Percentiles rank a stretch among this genome's conserved stretches.
These are phyloP conservation scores for Caenorhabditis afra DNA, from an alignment of 2,888 invertebrate genomes.

Conservation along the genomic window DNA sequence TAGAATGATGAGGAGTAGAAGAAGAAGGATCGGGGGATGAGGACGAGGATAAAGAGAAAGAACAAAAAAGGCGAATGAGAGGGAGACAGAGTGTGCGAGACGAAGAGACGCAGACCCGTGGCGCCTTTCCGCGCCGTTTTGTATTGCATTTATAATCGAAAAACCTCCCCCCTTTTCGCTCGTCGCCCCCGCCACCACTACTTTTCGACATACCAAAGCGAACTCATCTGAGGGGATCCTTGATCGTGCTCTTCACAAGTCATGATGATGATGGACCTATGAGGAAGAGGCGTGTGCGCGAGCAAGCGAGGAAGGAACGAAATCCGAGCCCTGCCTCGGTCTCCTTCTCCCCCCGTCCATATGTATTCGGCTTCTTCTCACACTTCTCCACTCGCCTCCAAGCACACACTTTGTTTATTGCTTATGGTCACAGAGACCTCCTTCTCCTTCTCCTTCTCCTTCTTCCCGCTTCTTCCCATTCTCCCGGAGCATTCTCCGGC, in stretches of 20 bases:
- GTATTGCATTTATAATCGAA: constrained; percentile 58
- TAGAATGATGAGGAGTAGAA: too few relatives aligned
- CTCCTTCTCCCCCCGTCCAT: constrained; percentile 1
- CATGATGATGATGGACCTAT: too few relatives aligned
- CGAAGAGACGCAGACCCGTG: constrained; percentile 27
- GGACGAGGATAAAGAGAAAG: too few relatives aligned
- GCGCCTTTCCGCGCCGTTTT: constrained; percentile 47
- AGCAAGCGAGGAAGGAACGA: background rate
- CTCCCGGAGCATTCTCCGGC: background rate
- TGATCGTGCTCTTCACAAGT: too few relatives aligned
- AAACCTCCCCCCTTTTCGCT: constrained; percentile 26
- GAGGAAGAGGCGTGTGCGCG: too few relatives aligned
- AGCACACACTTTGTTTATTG: constrained; percentile 33
- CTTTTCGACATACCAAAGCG: constrained; percentile 5
- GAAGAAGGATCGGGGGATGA: too few relatives aligned
- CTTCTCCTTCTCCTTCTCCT: background rate
- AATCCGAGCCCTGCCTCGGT: constrained; percentile 2
- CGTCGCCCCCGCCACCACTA: background rate
- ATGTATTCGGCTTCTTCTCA: constrained; percentile 18
- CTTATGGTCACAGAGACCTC: constrained; percentile 23
- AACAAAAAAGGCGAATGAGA: constrained; percentile 46
- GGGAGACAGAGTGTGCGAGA: constrained; percentile 21
- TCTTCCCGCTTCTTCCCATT: background rate
- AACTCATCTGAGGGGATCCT: too few relatives aligned
- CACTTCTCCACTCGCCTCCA: constrained; percentile 7